These are phyloP conservation scores for Temnothorax ravouxi DNA, from an alignment of 2,888 invertebrate species.

Conservation along the genomic window DNA sequence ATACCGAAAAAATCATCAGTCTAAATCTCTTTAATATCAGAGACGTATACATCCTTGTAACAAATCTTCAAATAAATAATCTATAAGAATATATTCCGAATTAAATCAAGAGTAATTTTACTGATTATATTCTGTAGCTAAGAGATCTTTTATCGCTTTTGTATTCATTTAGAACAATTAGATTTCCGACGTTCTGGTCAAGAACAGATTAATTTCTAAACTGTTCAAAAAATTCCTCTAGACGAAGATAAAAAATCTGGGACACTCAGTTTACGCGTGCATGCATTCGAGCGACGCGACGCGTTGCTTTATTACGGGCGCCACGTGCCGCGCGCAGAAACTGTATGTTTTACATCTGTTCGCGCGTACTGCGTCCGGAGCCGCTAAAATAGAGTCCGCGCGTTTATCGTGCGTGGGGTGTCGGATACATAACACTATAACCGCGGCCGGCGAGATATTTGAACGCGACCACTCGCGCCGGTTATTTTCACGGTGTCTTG, in stretches of 20 bases:
- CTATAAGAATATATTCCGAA: background rate
- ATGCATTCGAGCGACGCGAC: background rate
- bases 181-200: background rate
- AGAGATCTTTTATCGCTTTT: background rate
- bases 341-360: constrained; percentile 66
- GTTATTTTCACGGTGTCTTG: constrained; percentile 43
- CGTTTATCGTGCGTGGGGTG: constrained; percentile 58
- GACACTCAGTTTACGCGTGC: background rate
- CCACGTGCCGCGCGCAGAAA: constrained; percentile 63
- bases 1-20: no score
- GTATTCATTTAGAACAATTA: background rate
- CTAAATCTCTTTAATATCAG: background rate
- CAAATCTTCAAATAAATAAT: background rate
- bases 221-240: background rate
- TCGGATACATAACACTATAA: constrained; percentile 50
- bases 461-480: constrained; percentile 20
- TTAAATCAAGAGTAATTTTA: background rate
- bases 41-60: background rate
- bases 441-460: constrained; percentile 36
- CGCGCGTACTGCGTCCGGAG: constrained; percentile 38
- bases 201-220: background rate
- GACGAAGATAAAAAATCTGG: background rate
- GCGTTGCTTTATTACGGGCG: constrained; percentile 55
- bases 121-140: background rate
- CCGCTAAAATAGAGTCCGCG: constrained; percentile 62